A percentile compares a stretch with the other conserved stretches of the same genome.
Conservation (phyloP, 37 sponge, comb jelly and placozoan species). For the Trichoplax adhaerens region DNA sequence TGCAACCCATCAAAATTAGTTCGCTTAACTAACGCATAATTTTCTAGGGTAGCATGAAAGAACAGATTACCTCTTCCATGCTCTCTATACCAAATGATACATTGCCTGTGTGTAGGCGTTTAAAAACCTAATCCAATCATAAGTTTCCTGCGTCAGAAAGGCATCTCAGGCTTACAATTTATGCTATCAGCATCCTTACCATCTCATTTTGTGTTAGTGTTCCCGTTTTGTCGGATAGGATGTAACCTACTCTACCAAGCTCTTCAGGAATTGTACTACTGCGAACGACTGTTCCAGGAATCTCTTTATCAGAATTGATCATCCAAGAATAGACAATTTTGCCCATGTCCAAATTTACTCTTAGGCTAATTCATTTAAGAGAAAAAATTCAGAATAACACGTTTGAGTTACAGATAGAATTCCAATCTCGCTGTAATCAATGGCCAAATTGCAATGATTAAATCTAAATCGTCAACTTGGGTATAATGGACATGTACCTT, state of each 20-base stretch:
- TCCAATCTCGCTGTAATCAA: too few relatives aligned
- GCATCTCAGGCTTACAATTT: background rate
- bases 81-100: slow-evolving; percentile 58
- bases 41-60: background rate
- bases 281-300: slow-evolving; percentile 72
- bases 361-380: slow-evolving; percentile 23
- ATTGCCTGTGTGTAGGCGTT: slow-evolving; percentile 55
- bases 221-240: slow-evolving; percentile 84
- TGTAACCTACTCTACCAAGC: slow-evolving; percentile 67
- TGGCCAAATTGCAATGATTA: too few relatives aligned
- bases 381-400: too few relatives aligned
- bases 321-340: slow-evolving; percentile 76
- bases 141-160: background rate
- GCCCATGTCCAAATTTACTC: slow-evolving; percentile 86
- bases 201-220: slow-evolving; percentile 91
- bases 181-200: slow-evolving; percentile 21
- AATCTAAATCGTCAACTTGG: too few relatives aligned
- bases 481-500: slow-evolving; percentile 31
- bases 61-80: slow-evolving; percentile 45
- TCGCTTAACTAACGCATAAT: background rate
- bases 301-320: slow-evolving; percentile 62
- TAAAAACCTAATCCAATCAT: slow-evolving; percentile 42
- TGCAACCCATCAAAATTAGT: background rate
- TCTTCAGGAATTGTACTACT: slow-evolving; percentile 92
- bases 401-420: too few relatives aligned